Evolutionary conservation across 2,113 vertebrate genomes (phyloP).

Genomic region (Forbesichthys papilliferus): DNA sequence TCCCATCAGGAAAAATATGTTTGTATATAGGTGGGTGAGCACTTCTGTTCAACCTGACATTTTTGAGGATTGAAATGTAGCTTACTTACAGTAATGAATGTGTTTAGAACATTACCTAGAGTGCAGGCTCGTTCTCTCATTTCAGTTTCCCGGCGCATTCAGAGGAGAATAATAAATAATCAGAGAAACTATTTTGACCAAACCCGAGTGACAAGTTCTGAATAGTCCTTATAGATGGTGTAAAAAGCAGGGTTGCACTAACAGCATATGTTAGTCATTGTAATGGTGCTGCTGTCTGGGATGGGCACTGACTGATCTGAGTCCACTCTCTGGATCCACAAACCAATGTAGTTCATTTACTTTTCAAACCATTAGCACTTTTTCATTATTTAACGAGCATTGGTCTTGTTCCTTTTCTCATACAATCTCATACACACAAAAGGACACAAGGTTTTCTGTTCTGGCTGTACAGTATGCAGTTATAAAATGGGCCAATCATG

Average conservation of each 20-base stretch:
- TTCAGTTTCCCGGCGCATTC: too few relatives aligned
- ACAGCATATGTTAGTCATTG: constrained; percentile 25
- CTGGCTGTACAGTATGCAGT: not conserved
- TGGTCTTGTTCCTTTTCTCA: too few relatives aligned
- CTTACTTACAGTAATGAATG: too few relatives aligned
- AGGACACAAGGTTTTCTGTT: not conserved
- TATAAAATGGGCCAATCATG: too few relatives aligned
- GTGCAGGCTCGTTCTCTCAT: too few relatives aligned
- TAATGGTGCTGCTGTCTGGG: constrained; percentile 12
- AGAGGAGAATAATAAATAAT: too few relatives aligned
- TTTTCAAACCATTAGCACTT: not conserved
- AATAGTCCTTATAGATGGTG: not conserved
- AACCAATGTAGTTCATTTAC: constrained; percentile 18
- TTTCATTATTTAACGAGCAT: too few relatives aligned
- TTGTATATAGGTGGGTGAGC: too few relatives aligned
- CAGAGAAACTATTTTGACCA: not conserved
- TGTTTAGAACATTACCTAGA: too few relatives aligned
- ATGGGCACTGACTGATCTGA: constrained; percentile 23
- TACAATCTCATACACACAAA: not conserved
- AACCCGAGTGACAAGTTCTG: not conserved
- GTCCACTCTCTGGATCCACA: constrained; percentile 31
- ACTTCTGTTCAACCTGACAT: too few relatives aligned
- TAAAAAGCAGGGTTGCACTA: constrained; percentile 10
- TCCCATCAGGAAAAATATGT: too few relatives aligned
- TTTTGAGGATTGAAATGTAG: too few relatives aligned